Evolutionary conservation across 2,888 invertebrate genomes (phyloP), one percentile per base, ranked within the genome.

Genomic region (Horisme vitalbata): DNA sequence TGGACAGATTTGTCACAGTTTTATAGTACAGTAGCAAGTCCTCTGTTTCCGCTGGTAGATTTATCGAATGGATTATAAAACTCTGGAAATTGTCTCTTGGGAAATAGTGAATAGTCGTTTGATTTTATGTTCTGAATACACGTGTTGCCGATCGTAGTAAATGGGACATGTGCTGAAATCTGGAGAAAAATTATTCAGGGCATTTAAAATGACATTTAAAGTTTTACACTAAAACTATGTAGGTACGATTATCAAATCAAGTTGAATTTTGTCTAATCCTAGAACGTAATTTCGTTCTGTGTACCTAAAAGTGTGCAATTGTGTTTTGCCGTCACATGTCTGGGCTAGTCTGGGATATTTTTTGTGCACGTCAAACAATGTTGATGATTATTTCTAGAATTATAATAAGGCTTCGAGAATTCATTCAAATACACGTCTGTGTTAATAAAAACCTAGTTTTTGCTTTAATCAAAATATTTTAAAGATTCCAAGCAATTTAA

Each of bases 11-110:
- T n/a, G 54, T 45, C 37, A 47, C 41, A 45, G 58, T 65, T 61
- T 64, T 65, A 65, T 64, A 59, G 66, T 75, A 72, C 76, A 75
- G 76, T 70, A 68, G 68, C 74, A 74, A 67, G 45, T 38, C 59
- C 57, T 31, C 48, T 26, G 48, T 44, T 57, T 61, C 60, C 61
- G 54, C 57, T 55, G 53, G 54, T 50, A 51, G 54, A 52, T 59
- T 62, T 57, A 58, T 50, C 21, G 36, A 21, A 15, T 27, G 35
- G 55, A 55, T 59, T 58, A 51, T 46, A 52, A 48, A 51, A 52
- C 39, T 52, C 54, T 52, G 50, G 45, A 49, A 41, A 45, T 54
- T 24, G 41, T 44, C 37, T 49, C 28, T 57, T 49, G 52, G 28
- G 49, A 56, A 56, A 58, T 49, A 41, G 8, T 24, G 21, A 44